Evolutionary conservation across 2,113 vertebrate species (phyloP).

Genomic region (Nothocercus julius): DNA sequence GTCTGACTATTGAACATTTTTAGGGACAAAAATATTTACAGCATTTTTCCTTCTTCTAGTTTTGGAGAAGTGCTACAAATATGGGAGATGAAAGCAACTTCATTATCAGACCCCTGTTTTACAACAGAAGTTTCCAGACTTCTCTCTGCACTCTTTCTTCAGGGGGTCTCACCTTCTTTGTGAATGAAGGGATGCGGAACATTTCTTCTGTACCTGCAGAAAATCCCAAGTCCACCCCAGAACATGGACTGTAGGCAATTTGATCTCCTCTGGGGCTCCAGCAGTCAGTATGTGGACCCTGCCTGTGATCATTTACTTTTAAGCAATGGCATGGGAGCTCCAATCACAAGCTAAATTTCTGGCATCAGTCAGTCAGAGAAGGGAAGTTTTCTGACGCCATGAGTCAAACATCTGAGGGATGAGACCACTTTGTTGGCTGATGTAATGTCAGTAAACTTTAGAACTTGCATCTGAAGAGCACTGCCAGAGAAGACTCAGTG

Average conservation of each 20-base stretch:
- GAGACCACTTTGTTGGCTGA: background rate
- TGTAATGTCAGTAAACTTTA: background rate
- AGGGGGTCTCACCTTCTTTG: background rate
- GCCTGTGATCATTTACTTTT: background rate
- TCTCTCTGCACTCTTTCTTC: background rate
- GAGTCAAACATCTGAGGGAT: background rate
- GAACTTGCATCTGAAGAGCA: background rate
- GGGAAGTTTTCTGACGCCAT: background rate
- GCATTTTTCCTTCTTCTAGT: background rate
- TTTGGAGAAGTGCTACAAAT: background rate
- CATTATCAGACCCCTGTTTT: background rate
- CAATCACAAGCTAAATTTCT: background rate
- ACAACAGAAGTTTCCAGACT: background rate
- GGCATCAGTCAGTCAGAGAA: background rate
- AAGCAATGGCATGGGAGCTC: background rate
- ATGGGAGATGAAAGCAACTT: background rate
- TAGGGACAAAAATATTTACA: background rate
- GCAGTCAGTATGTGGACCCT: background rate
- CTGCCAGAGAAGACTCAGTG: background rate
- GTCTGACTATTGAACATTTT: background rate
- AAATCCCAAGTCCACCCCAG: background rate
- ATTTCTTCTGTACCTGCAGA: background rate
- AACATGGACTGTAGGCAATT: background rate
- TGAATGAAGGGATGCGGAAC: background rate
- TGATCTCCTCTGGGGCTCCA: background rate